Evolutionary conservation across 2,888 invertebrate genomes (phyloP).

Genomic region (Acronicta psi): DNA sequence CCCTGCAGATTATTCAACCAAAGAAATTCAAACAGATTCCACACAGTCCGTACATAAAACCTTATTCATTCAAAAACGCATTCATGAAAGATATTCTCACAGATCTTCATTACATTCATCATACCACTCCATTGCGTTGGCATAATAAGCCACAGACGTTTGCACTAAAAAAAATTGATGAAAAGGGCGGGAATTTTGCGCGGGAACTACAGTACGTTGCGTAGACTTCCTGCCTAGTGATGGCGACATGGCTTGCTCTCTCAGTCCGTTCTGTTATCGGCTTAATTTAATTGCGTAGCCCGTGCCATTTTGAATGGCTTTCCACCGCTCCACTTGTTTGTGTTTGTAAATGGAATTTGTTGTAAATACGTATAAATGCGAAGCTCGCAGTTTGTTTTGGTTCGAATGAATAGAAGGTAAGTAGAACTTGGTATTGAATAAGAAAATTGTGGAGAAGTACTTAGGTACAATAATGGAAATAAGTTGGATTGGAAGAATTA

Average conservation of each 20-base stretch:
- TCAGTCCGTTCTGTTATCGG: constrained; percentile 52
- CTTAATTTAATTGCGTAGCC: constrained; percentile 63
- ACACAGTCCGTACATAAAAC: constrained; percentile 6
- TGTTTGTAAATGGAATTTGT: constrained; percentile 51
- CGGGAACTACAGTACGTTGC: constrained; percentile 35
- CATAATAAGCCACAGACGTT: constrained; percentile 42
- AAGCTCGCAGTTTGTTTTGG: constrained; percentile 30
- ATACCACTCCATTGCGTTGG: constrained; percentile 31
- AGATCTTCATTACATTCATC: constrained; percentile 38
- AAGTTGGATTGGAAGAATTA: neutral
- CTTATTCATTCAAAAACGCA: constrained; percentile 17
- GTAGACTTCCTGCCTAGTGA: constrained; percentile 24
- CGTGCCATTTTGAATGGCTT: constrained; percentile 52
- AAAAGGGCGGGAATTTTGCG: constrained; percentile 48
- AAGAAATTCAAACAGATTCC: constrained; percentile 6
- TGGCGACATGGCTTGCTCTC: constrained; percentile 49
- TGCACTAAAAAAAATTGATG: constrained; percentile 39
- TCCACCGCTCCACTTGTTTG: constrained; percentile 53
- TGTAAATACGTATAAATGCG: constrained; percentile 40
- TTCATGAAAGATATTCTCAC: constrained; percentile 39
- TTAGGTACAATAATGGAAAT: neutral
- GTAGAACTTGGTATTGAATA: constrained; percentile 8
- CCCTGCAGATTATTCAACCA: neutral
- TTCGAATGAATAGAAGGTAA: constrained; percentile 26
- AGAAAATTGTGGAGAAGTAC: constrained; percentile 2